Evolutionary conservation across 2,113 vertebrate genomes (phyloP).

Genomic region (Rhynchopsitta pachyrhyncha): DNA sequence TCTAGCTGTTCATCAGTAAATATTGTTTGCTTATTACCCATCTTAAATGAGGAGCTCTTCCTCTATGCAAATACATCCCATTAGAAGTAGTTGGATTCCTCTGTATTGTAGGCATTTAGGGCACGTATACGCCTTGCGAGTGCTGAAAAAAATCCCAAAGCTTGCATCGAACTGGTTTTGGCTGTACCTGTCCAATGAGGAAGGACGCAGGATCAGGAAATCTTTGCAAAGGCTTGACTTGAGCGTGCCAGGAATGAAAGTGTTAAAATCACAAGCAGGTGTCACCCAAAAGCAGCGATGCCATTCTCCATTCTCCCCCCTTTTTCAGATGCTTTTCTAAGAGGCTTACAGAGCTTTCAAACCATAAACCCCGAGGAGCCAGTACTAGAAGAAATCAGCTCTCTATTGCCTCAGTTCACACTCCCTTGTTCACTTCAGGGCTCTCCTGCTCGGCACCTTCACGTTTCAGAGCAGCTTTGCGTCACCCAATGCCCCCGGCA

Average conservation of each 20-base stretch:
- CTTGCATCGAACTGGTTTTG: conserved; percentile 66
- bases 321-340: not conserved
- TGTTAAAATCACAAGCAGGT: not conserved
- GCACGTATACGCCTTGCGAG: conserved; percentile 47
- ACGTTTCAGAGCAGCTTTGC: not conserved
- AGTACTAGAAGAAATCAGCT: not conserved
- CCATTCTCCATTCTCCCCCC: not conserved
- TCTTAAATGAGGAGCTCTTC: conserved; percentile 79
- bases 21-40: conserved; percentile 96
- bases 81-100: conserved; percentile 74
- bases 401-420: not conserved
- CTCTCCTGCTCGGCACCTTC: not conserved
- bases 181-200: not conserved
- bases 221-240: not conserved
- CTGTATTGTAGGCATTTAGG: conserved; percentile 82
- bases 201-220: conserved; percentile 5
- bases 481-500: not conserved
- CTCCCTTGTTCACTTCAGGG: not conserved
- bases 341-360: not conserved
- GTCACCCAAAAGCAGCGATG: not conserved
- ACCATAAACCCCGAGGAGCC: fast-evolving
- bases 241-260: not conserved
- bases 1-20: conserved; percentile 96
- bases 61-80: conserved; percentile 80
- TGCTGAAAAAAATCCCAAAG: conserved; percentile 57